Evolutionary conservation across 92 coral and sea anemone genomes (phyloP), one percentile per base, ranked within the genome.

Genomic region (Heteractis magnifica): DNA sequence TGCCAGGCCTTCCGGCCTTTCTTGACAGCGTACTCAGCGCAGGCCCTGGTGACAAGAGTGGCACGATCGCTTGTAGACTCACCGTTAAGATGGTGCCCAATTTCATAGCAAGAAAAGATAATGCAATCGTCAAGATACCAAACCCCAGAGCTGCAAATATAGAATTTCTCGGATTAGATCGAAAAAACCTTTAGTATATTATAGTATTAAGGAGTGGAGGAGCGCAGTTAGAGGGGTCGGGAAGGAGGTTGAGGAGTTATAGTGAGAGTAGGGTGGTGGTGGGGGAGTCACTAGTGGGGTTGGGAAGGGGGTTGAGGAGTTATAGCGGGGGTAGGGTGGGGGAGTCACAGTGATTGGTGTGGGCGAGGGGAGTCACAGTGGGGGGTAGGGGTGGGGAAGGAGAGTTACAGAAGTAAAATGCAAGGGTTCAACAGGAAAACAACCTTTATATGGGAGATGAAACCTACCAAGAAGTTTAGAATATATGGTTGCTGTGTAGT

Each of bases 31-130:
- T 2, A 56, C 62, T 12, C 62, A 12, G 16, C 13, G 64, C 3
- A 58, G 64, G 62, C 62, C 14, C 15, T 56, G 14, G 62, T 56
- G 13, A 56, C 15, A 4, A 76, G 50, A 49, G 6, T 21, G 55
- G 9, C 58, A 64, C 16, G 26, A 3, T 64, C n/a, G 14, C 70
- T 62, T 62, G n/a, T 10, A 18, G 19, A 8, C 91, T 55, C 14
- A 96, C 99, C 93, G 94, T 90, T 41, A 97, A 85, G 64, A 97
- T 90, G 51, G 97, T 94, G 41, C 99, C 99, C 50, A 97, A 72
- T 78, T 90, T 82, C 81, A 92, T 94, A n/a, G 98, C 98, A 72
- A 94, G 90, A 74, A 97, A 97, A n/a, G 99, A 97, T 49, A 97
- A 88, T 12, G 93, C 98, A 53, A 97, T 83, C 4, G 97, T 92